A percentile compares a stretch with the other conserved stretches of the same genome.
Conservation (phyloP, 2,113 vertebrate genomes). For the Trematomus loennbergii region DNA sequence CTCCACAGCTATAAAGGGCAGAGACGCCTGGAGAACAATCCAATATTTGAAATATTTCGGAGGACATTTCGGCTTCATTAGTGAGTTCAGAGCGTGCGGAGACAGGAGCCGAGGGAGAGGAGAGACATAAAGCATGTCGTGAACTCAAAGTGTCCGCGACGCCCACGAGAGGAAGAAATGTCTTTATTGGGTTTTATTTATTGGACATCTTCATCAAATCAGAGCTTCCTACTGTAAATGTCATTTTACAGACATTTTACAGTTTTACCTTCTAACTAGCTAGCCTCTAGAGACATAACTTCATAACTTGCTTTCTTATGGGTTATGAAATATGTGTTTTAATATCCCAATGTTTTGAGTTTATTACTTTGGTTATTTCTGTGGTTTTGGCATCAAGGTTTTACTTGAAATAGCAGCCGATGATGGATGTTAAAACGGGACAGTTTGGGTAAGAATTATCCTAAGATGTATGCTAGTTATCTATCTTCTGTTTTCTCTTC, state of each 20-base stretch:
- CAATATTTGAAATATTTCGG: conserved; percentile 4
- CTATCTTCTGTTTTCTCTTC: no score
- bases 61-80: conserved; percentile 26
- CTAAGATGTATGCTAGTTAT: no score
- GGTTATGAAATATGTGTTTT: not conserved
- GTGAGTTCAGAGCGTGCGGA: not conserved
- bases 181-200: not conserved
- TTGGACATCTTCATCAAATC: conserved; percentile 9
- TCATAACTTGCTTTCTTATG: not conserved
- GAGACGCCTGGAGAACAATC: conserved; percentile 12
- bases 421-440: no score
- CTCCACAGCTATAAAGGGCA: conserved; percentile 27
- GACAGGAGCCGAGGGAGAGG: conserved; percentile 2
- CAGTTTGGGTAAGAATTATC: no score
- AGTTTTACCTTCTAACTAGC: not conserved
- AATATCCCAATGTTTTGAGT: not conserved
- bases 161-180: not conserved
- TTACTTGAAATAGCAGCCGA: no score
- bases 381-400: no score
- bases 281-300: not conserved
- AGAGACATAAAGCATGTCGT: conserved; percentile 29
- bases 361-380: no score
- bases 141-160: conserved; percentile 1
- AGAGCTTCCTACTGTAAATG: not conserved
- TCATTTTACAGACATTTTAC: not conserved